Evolutionary conservation across 2,888 invertebrate genomes (phyloP).

Genomic region (Asteroscopus sphinx): DNA sequence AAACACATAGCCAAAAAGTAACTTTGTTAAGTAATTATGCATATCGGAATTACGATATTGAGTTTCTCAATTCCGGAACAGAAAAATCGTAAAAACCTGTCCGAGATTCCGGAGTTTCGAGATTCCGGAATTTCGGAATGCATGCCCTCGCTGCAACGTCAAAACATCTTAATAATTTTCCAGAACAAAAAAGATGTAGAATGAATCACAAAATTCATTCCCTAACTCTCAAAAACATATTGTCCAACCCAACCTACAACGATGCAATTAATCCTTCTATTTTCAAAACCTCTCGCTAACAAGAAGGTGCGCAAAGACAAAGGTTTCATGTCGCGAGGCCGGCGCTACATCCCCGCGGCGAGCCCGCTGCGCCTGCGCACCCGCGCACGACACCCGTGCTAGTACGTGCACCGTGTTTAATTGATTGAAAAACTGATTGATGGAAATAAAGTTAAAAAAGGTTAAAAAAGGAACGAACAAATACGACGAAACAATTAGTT

Average conservation of each 20-base stretch:
- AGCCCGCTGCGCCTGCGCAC: conserved; percentile 50
- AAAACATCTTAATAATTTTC: too few species aligned
- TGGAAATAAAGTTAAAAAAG: conserved; percentile 3
- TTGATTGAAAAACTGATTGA: conserved; percentile 47
- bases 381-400: conserved; percentile 41
- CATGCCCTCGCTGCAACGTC: too few species aligned
- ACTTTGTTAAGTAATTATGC: too few species aligned
- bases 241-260: conserved; percentile 1
- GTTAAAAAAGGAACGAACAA: too few species aligned
- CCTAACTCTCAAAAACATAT: conserved; percentile 10
- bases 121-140: too few species aligned
- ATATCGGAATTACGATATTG: too few species aligned
- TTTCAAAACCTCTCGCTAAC: conserved; percentile 39
- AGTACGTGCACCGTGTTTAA: conserved; percentile 28
- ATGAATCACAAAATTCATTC: too few species aligned
- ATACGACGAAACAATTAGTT: too few species aligned
- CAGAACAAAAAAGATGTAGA: neutral
- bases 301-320: conserved; percentile 60
- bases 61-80: too few species aligned
- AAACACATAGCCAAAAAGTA: too few species aligned
- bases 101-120: too few species aligned
- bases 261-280: conserved; percentile 24
- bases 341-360: conserved; percentile 51
- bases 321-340: conserved; percentile 48
- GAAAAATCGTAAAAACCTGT: too few species aligned